Base-by-base conservation (phyloP, 2,888 invertebrate species). In the Omphaloscelis lunosa region DNA sequence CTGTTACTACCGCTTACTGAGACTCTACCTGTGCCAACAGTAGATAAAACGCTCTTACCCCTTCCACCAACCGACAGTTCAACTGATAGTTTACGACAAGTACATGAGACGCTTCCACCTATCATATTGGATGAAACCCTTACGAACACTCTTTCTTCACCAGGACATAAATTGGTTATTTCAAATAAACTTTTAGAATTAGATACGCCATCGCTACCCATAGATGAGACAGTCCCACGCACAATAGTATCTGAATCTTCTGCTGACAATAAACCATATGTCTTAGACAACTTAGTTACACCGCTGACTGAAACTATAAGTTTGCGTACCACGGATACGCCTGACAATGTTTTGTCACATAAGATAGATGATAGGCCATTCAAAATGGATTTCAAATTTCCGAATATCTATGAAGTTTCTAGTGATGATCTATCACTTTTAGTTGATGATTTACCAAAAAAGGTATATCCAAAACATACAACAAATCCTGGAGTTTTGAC, bases 351-450 rank as follows among this genome's bases (percentile, higher is more conserved):
- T 59, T 45, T 65, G 2, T 9, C 41, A 17, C 17, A 45, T 8
- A 12, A 12, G 0, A 41, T 23, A 11, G 20, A 65, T 1, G 17
- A 65, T 23, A 15, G 34, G 0, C 41, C 68, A 58, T 53, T 68
- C 0, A 82, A 76, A 76, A 76, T 58, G 56, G 15, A 68, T 41
- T 56, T 76, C 20, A 17, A 53, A 6, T 15, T 45, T 23, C 51
- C 56, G 1, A 9, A 58, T 34, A 58, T 34, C 15, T 39, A 34
- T 53, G 45, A 77, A 63, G 17, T 23, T 15, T 41, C 15, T 68
- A 17, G n/a, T 65, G 58, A 51, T n/a, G 39, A 65, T 27, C 8
- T 45, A 34, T 1, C 8, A 15, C 9, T 20, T 58, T 20, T 17
- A 6, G 3, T 51, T 34, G 27, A 56, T 51, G 15, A 48, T 51